Evolutionary conservation across 2,888 invertebrate genomes (phyloP), one percentile per base, ranked within the genome.

Genomic region (Apocheima hispidaria): DNA sequence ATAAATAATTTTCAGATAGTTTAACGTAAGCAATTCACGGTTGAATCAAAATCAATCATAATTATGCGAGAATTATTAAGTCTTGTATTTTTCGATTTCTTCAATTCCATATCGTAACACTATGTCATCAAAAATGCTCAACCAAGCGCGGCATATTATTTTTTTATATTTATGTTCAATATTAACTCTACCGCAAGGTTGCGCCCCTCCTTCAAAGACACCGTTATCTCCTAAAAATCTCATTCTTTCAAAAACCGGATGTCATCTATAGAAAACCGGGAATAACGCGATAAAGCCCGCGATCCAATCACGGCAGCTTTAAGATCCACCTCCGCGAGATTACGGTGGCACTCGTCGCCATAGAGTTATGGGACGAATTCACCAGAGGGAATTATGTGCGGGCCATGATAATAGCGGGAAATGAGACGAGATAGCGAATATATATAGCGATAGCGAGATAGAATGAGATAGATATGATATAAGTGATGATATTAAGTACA

Each of bases 261-360:
- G 63, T 63, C 67, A 58, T 51, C 52, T 59, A 60, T 62, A 55
- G 62, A 65, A 68, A 66, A 61, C 64, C 63, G 33, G 63, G 60
- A 69, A 72, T 70, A 71, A 77, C 78, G 64, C 79, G 79, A 85
- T 84, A 83, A 83, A 85, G 77, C 74, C 75, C 70, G 77, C 79
- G 81, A 87, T 86, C 87, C 88, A 88, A 89, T 89, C 89, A 85
- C 78, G 70, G 56, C 46, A 69, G 79, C 79, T 79, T 82, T 82
- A 77, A 82, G 83, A 84, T 82, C 77, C 84, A 81, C 83, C 84
- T 79, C 81, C 77, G 69, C 71, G 74, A 82, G 87, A 87, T 88
- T 87, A 87, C 86, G 72, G 64, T 60, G 61, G 66, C 58, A 66
- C 61, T 62, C 68, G 70, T 65, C 73, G 70, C 71, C 70, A 70